Percentiles rank a stretch among this genome's conserved stretches.
Evolutionary conservation across 1,140 invertebrate genomes (phyloP).

Genomic region (Branchinecta lindahli): DNA sequence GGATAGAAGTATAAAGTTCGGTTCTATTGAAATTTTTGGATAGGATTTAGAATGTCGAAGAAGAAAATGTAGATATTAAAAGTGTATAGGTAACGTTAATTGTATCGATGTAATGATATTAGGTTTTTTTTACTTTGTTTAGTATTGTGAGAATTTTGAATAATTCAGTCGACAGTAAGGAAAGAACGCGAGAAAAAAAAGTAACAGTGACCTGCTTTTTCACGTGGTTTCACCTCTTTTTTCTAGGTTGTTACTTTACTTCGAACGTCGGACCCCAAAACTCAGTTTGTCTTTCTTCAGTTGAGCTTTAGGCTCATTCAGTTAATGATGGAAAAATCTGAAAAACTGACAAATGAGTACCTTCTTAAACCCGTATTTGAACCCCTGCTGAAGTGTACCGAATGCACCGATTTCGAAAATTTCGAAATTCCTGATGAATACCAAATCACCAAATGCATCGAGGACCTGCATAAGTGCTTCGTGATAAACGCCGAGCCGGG

Average conservation of each 20-base stretch:
- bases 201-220: too few relatives aligned
- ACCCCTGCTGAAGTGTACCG: not conserved
- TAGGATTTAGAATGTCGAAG: too few relatives aligned
- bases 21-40: too few relatives aligned
- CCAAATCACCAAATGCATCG: not conserved
- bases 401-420: not conserved
- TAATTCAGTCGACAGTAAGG: too few relatives aligned
- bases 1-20: too few relatives aligned
- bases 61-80: too few relatives aligned
- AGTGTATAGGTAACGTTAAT: too few relatives aligned
- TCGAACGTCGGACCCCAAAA: not conserved
- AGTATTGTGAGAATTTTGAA: too few relatives aligned
- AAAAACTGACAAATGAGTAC: not conserved
- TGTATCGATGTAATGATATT: too few relatives aligned
- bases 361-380: not conserved
- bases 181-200: too few relatives aligned
- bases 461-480: not conserved
- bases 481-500: not conserved
- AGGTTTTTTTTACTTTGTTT: too few relatives aligned
- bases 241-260: not conserved
- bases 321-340: constrained; percentile 6
- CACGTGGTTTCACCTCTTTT: too few relatives aligned
- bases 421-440: not conserved
- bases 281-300: not conserved
- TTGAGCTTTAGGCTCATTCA: not conserved